Base-by-base conservation (phyloP, 1,140 invertebrate genomes). In the Lycorma delicatula region DNA sequence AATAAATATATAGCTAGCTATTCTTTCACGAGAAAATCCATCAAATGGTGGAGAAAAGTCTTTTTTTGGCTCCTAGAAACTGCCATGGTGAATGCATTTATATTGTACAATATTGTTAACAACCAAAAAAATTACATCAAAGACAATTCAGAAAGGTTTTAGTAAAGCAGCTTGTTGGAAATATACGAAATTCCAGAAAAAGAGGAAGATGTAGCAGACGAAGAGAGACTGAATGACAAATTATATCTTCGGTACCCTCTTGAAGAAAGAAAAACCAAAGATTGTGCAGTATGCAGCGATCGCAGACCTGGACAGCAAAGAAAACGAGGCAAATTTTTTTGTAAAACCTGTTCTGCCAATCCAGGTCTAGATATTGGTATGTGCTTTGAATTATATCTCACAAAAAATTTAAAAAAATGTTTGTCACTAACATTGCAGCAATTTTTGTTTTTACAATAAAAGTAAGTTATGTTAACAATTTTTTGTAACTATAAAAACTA, bases 1-100 rank as follows among this genome's bases (percentile, higher is more conserved):
- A 18, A 28, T 52, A 29, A 28, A 12, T 29, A 29, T 31, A 52
- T 31, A n/a, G 27, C 49, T 12, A 22, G 16, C 31, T 52, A n/a
- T 23, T 13, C 6, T 28, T 31, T 31, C 18, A 29, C 49, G 6
- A 3, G 28, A 18, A 29, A 29, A 31, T 29, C 26, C 7, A 16
- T 52, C 11, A 52, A 52, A 31, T 52, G 50, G 50, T 52, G 50
- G 28, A 25, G 28, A 28, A 52, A 52, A 31, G n/a, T 52, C 3
- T 52, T 52, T 49, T 52, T 52, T 29, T 31, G 49, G 49, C 28
- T 52, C 13, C 9, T 52, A 9, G 50, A 52, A 31, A 52, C 50
- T 29, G 28, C 50, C 4, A 18, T 52, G 28, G 50, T 52, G 4
- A 52, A 52, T 52, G 50, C 50, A 3, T 52, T 11, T 20, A 52